A percentile compares a stretch with the other conserved stretches of the same genome.
These are phyloP conservation scores for Chrysolina americana DNA, from an alignment of 2,888 invertebrate species.

Conservation along the genomic window DNA sequence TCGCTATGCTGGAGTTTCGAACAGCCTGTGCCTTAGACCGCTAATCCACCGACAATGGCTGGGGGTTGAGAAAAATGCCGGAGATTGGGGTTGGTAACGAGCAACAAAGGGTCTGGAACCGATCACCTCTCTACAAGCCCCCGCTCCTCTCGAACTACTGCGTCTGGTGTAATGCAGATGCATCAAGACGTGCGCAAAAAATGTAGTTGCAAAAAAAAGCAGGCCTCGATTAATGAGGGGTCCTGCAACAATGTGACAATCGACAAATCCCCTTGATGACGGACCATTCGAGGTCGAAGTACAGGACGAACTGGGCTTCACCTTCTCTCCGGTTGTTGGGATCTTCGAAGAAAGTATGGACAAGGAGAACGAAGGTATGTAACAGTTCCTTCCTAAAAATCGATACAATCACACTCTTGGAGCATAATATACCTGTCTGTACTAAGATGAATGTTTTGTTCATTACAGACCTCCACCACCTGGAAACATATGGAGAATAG, in stretches of 20 bases:
- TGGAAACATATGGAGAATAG: neutral
- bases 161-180: neutral
- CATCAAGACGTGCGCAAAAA: slow-evolving; percentile 8
- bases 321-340: neutral
- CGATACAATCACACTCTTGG: neutral
- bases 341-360: neutral
- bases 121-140: slow-evolving; percentile 11
- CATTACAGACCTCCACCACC: neutral
- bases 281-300: neutral
- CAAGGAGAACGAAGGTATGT: neutral
- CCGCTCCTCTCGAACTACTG: neutral
- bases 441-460: neutral
- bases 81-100: neutral
- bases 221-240: neutral
- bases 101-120: neutral
- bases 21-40: too few relatives aligned
- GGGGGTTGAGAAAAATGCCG: neutral
- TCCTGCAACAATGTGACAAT: slow-evolving; percentile 5
- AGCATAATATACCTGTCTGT: neutral
- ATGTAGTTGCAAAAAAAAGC: slow-evolving; percentile 1
- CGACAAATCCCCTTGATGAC: neutral
- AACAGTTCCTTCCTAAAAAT: neutral
- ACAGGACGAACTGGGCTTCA: neutral
- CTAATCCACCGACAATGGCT: too few relatives aligned
- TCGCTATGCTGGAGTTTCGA: too few relatives aligned